A percentile compares a stretch with the other conserved stretches of the same genome.
Evolutionary conservation across 2,888 invertebrate species (phyloP).

Genomic region (Thumatha senex): DNA sequence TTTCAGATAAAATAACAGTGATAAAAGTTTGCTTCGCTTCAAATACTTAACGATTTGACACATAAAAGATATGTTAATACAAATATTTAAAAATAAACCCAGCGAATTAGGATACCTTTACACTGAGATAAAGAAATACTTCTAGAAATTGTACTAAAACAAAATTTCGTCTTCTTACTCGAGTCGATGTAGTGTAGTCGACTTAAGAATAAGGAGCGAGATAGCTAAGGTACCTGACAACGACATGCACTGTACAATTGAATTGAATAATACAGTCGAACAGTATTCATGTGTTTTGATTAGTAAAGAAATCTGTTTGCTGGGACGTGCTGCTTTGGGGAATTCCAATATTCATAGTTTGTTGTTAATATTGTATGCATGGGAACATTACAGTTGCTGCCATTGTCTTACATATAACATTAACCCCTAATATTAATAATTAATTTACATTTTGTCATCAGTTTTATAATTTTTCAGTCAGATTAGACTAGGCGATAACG

Average conservation of each 20-base stretch:
- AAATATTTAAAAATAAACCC: not conserved
- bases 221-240: constrained; percentile 37
- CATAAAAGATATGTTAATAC: not conserved
- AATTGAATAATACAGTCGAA: constrained; percentile 52
- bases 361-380: constrained; percentile 13
- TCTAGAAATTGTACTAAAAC: constrained; percentile 8
- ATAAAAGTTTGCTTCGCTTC: not conserved
- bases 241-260: constrained; percentile 43
- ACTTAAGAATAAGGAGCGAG: constrained; percentile 36
- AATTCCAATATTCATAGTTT: constrained; percentile 20
- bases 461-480: too few relatives aligned
- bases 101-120: not conserved
- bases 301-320: constrained; percentile 35
- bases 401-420: too few relatives aligned
- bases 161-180: constrained; percentile 11
- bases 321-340: constrained; percentile 24
- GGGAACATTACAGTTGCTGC: not conserved
- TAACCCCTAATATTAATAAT: too few relatives aligned
- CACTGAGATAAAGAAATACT: not conserved
- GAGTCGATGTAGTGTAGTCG: constrained; percentile 11
- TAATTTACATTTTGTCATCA: too few relatives aligned
- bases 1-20: not conserved
- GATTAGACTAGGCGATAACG: too few relatives aligned
- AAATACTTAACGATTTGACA: not conserved
- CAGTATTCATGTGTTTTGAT: constrained; percentile 44